Evolutionary conservation across 53 echinoderm and acorn worm species (phyloP), one percentile per base, ranked within the genome.

Genomic region (Mesocentrotus franciscanus): DNA sequence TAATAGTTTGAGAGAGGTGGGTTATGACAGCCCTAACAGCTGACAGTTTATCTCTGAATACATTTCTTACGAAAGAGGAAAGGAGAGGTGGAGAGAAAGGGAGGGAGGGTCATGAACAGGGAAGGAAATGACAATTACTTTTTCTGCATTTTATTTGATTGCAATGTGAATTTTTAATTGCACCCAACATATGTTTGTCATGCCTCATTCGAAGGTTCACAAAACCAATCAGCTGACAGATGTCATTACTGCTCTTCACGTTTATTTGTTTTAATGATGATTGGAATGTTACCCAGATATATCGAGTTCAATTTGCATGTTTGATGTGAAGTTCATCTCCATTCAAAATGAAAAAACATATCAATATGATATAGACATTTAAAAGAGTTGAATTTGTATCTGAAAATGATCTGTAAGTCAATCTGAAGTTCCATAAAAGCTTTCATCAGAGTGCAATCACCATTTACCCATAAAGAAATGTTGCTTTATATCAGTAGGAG

Each of bases 151-250:
- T 74, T 74, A 74, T 92, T 72, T 92, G 56, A 92, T 72, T 71
- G 92, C n/a, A 92, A 26, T 92, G 92, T 72, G 92, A 56, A 26
- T 74, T 92, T 92, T 71, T 92, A 92, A 92, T 92, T 92, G 22
- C 92, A 9, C 26, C 92, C 35, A 74, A 29, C 74, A 56, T 71
- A 66, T 56, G 74, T 18, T 71, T 56, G 56, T 92, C 92, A 92
- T 29, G 58, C 34, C 30, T 91, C 66, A 18, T 26, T 36, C 15
- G 5, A 20, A 64, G 66, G 61, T 91, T 91, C 66, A 91, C 36
- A 66, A 27, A 56, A 57, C 12, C 27, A 61, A 90, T 66, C 91
- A 91, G 66, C 32, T 91, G 91, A 91, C 68, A 91, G 91, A 91
- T 61, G 33, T 91, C 17, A 91, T 91, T 66, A 87, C 58, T 27